Conservation (phyloP, 2,888 invertebrate species). For the Conchocele bisecta region DNA sequence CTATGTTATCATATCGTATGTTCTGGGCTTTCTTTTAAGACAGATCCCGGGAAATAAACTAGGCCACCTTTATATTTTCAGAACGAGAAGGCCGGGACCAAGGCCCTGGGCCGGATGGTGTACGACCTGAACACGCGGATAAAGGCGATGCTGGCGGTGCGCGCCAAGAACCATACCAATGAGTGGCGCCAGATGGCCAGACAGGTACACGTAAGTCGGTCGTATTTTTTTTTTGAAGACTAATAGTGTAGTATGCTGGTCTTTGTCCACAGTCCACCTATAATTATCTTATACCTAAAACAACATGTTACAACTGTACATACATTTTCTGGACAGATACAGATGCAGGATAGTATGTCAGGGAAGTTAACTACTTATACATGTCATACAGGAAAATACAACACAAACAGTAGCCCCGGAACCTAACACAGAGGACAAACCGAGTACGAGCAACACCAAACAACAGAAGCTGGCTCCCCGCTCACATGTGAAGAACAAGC, state of each 20-base stretch:
- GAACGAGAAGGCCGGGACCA: slow-evolving; percentile 22
- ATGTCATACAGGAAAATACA: slow-evolving; percentile 19
- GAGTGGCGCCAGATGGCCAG: slow-evolving; percentile 45
- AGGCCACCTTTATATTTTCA: no score
- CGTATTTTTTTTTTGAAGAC: no score
- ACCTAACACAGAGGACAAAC: background rate
- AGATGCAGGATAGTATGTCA: no score
- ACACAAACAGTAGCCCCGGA: slow-evolving; percentile 1
- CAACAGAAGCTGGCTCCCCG: background rate
- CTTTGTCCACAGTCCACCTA: no score
- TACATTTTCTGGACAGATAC: no score
- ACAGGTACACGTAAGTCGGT: slow-evolving; percentile 20
- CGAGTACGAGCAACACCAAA: background rate
- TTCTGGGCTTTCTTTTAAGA: no score
- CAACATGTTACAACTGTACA: no score
- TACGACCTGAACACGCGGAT: slow-evolving; percentile 37
- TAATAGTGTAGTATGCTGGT: no score
- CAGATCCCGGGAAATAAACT: no score
- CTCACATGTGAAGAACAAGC: slow-evolving; percentile 35
- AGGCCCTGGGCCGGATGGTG: slow-evolving; percentile 29
- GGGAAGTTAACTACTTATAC: background rate
- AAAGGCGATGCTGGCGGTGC: slow-evolving; percentile 32
- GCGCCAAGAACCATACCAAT: slow-evolving; percentile 36
- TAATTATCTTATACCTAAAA: no score
- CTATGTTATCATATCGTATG: no score